Conservation (phyloP, 2,888 invertebrate species). For the Ophioninae sp. region DNA sequence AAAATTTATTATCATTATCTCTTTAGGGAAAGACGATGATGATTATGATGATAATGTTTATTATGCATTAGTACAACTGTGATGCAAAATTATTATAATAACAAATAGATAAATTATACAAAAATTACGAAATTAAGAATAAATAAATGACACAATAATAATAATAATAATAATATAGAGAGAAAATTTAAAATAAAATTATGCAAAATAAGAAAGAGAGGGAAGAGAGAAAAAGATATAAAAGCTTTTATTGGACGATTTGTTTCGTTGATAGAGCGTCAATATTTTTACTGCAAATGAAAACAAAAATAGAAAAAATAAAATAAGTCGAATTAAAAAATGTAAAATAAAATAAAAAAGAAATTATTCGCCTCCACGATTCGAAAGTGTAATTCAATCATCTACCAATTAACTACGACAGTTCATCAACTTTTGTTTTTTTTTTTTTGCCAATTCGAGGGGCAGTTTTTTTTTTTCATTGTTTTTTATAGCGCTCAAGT, state of each 20-base stretch:
- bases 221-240: background rate
- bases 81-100: too few relatives aligned
- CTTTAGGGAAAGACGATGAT: background rate
- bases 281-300: too few relatives aligned
- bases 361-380: background rate
- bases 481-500: conserved; percentile 4
- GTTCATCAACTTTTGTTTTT: conserved; percentile 8
- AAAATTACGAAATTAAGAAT: too few relatives aligned
- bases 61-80: background rate
- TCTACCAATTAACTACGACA: background rate
- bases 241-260: too few relatives aligned
- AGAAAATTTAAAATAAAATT: too few relatives aligned
- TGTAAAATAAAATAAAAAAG: background rate
- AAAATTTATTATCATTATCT: too few relatives aligned
- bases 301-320: background rate
- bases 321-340: background rate
- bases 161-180: too few relatives aligned
- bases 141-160: too few relatives aligned
- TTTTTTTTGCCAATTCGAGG: background rate
- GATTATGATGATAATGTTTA: background rate
- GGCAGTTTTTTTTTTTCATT: conserved; percentile 6
- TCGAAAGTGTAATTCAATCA: background rate
- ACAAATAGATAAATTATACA: too few relatives aligned
- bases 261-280: too few relatives aligned
- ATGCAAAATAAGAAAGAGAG: background rate